phyloP scores from a whole-genome alignment of 2,113 vertebrate species.

The Hippocampus mohnikei region DNA sequence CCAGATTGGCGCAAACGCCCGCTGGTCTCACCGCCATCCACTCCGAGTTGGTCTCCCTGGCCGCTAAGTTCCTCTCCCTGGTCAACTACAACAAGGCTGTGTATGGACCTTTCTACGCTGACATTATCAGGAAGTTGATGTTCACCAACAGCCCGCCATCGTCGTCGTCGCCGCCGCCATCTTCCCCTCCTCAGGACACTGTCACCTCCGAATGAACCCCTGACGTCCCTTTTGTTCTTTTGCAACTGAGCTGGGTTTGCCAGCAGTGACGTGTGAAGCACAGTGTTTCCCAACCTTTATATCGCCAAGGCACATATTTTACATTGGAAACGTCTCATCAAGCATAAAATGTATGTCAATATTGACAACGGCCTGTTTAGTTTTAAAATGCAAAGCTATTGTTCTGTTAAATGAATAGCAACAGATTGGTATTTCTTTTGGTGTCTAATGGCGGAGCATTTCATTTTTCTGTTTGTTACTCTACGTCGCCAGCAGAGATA shows the following conservation, averaged over 20 bases:
- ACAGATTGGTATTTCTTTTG: too few species aligned
- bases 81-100: conserved; percentile 88
- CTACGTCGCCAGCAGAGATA: background rate
- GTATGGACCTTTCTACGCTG: conserved; percentile 88
- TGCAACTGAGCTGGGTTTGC: background rate
- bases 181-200: conserved; percentile 25
- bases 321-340: background rate
- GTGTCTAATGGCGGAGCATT: too few species aligned
- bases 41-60: conserved; percentile 76
- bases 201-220: background rate
- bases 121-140: conserved; percentile 85
- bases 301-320: background rate
- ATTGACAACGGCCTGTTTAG: background rate
- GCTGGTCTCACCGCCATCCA: conserved; percentile 81
- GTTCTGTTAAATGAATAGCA: background rate
- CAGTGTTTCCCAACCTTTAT: background rate
- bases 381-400: conserved; percentile 28
- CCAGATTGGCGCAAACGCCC: conserved; percentile 74
- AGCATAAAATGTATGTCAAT: background rate
- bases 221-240: background rate
- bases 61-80: conserved; percentile 77
- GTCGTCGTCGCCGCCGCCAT: conserved; percentile 28
- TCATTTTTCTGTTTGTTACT: too few species aligned
- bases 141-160: conserved; percentile 62
- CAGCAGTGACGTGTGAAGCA: background rate